phyloP scores from a whole-genome alignment of 2,888 invertebrate species.

The Malachius bipustulatus region DNA sequence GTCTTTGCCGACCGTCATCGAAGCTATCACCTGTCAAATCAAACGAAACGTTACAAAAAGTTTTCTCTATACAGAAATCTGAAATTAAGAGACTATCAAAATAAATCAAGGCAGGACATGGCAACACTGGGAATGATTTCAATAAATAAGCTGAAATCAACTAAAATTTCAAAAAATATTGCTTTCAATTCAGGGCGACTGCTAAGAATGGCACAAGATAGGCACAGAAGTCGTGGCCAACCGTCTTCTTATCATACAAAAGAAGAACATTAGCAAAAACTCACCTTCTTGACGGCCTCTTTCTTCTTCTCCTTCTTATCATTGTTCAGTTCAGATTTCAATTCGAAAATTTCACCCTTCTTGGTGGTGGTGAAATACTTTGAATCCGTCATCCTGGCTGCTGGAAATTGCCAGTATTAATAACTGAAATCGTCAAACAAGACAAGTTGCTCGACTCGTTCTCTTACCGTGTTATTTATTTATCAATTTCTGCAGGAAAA shows the following conservation, averaged over 20 bases:
- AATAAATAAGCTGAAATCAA: slow-evolving; percentile 1
- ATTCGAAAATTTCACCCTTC: slow-evolving; percentile 98
- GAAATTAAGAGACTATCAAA: too few species aligned
- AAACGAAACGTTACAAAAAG: too few species aligned
- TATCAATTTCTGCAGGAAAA: too few species aligned
- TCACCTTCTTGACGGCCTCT: slow-evolving; percentile 99
- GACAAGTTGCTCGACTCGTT: too few species aligned
- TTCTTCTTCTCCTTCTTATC: slow-evolving; percentile 99
- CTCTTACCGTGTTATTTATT: too few species aligned
- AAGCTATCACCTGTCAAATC: slow-evolving; percentile 78
- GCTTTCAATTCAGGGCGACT: too few species aligned
- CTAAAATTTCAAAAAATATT: not conserved
- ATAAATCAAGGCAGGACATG: too few species aligned
- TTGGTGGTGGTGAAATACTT: slow-evolving; percentile 99
- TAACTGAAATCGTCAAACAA: too few species aligned
- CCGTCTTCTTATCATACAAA: not conserved
- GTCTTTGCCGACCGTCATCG: slow-evolving; percentile 99
- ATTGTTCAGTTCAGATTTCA: slow-evolving; percentile 97
- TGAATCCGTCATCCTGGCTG: slow-evolving; percentile 99
- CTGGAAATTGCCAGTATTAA: too few species aligned
- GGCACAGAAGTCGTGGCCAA: slow-evolving; percentile 5
- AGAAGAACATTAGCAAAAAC: not conserved
- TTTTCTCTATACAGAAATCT: too few species aligned
- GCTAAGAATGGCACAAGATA: too few species aligned
- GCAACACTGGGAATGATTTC: too few species aligned